These are phyloP conservation scores for Craterocephalus amniculus DNA, from an alignment of 2,797 vertebrate genomes.

Conservation along the genomic window DNA sequence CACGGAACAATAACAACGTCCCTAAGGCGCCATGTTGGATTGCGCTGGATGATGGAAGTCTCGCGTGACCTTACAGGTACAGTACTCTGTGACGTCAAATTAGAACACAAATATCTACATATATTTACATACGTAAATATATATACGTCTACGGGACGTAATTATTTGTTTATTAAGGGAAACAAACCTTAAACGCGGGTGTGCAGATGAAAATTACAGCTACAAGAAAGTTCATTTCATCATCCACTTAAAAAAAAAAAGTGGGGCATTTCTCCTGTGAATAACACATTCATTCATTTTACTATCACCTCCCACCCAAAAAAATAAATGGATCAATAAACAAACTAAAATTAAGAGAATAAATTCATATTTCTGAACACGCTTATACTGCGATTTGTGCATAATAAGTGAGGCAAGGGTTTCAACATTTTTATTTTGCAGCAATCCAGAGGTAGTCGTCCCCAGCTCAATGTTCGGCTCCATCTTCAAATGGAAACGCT, in stretches of 20 bases:
- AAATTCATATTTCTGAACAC: neutral
- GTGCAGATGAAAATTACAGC: neutral
- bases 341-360: too few species aligned
- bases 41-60: conserved; percentile 20
- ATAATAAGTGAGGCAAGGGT: neutral
- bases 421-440: conserved; percentile 56
- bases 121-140: too few species aligned
- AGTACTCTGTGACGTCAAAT: conserved; percentile 60
- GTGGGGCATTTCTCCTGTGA: too few species aligned
- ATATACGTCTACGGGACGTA: too few species aligned
- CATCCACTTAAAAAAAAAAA: too few species aligned
- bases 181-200: neutral
- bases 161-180: neutral
- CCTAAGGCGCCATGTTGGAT: conserved; percentile 82
- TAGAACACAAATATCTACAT: too few species aligned
- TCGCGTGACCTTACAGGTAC: conserved; percentile 56
- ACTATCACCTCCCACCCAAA: too few species aligned
- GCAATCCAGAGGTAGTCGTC: neutral
- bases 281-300: too few species aligned
- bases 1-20: conserved; percentile 81
- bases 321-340: too few species aligned
- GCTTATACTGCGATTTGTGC: neutral
- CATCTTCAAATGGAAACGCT: neutral
- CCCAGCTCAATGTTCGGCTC: too few species aligned
- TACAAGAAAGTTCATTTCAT: too few species aligned